These are phyloP conservation scores for Yasuhikotakia modesta DNA, from an alignment of 2,797 vertebrate species.

Conservation along the genomic window DNA sequence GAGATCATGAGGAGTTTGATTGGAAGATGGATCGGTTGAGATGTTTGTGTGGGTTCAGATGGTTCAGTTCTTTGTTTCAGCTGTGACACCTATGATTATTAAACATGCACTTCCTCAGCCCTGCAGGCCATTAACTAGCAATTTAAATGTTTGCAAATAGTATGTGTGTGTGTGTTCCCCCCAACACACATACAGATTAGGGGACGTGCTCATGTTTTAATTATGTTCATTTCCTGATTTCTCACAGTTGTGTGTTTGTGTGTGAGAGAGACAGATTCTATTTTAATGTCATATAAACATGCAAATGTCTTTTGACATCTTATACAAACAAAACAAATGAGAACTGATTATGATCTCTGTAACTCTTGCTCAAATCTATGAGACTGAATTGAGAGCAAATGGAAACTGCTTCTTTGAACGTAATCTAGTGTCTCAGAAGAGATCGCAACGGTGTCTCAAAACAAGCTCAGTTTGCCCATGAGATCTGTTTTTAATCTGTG, in stretches of 20 bases:
- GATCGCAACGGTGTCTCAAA: too few species aligned
- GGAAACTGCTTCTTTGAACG: too few species aligned
- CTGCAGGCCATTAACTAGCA: constrained; percentile 69
- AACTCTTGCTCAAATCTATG: too few species aligned
- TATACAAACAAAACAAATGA: constrained; percentile 2
- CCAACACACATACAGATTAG: constrained; percentile 15
- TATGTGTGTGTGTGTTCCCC: constrained; percentile 13
- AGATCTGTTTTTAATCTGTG: too few species aligned
- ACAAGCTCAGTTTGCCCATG: too few species aligned
- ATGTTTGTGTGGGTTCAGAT: constrained; percentile 29
- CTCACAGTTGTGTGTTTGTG: constrained; percentile 30
- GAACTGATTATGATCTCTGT: too few species aligned
- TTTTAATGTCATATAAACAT: too few species aligned
- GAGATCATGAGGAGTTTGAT: constrained; percentile 39
- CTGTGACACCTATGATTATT: constrained; percentile 67
- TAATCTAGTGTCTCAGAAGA: too few species aligned
- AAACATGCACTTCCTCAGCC: constrained; percentile 66
- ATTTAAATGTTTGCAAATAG: constrained; percentile 70
- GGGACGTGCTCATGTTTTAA: constrained; percentile 43
- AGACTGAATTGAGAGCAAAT: too few species aligned
- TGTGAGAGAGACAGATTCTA: not conserved
- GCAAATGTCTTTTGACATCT: constrained; percentile 17
- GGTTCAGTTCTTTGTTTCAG: constrained; percentile 21
- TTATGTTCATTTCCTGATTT: constrained; percentile 45
- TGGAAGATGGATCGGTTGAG: constrained; percentile 26